Base-by-base conservation (phyloP, 2,888 invertebrate genomes). In the Teleogryllus oceanicus region DNA sequence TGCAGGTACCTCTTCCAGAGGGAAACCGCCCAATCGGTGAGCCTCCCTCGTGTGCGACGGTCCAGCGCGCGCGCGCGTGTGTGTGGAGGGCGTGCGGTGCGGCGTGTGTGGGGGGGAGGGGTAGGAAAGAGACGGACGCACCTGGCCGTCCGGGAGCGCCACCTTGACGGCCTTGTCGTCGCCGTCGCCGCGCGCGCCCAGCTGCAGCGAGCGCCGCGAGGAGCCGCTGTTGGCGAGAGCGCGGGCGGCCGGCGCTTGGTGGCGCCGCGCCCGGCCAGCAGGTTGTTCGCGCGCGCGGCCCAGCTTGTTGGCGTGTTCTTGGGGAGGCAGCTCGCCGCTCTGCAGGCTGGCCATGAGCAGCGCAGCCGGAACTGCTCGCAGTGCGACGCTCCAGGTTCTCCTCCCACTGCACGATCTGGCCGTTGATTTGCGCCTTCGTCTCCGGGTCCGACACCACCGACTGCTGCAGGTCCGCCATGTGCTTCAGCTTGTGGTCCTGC, bases 391-490 rank as follows among this genome's bases (percentile, higher is more conserved):
- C 98, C 84, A 98, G 90, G 88, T 98, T 98, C 87, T 98, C 98
- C 85, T 98, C 98, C 96, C 97, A 98, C 87, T 96, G 96, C 82
- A 95, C 90, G 87, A 98, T 96, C 89, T 98, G 98, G 85, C 94
- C 94, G 85, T 94, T 94, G 83, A 98, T 94, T 88, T 97, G 97
- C 85, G 95, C 95, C 81, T 96, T 93, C 82, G 95, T 95, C 85
- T 96, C 96, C 78, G 94, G 93, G 87, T 98, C 98, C 78, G 95
- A 94, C 50, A 97, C 96, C 80, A 98, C 97, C n/a, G 96, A 96
- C 88, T 97, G 94, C 88, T 98, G 98, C 85, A 98, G 90, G 87
- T 98, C 98, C n/a, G 98, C 97, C 98, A 98, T 98, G 87, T 98
- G 97, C 87, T 96, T 96, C 89, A 98, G 89, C 88, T 98, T 98